These are phyloP conservation scores for Sinelater perroti DNA, from an alignment of 2,888 invertebrate species.

Conservation along the genomic window DNA sequence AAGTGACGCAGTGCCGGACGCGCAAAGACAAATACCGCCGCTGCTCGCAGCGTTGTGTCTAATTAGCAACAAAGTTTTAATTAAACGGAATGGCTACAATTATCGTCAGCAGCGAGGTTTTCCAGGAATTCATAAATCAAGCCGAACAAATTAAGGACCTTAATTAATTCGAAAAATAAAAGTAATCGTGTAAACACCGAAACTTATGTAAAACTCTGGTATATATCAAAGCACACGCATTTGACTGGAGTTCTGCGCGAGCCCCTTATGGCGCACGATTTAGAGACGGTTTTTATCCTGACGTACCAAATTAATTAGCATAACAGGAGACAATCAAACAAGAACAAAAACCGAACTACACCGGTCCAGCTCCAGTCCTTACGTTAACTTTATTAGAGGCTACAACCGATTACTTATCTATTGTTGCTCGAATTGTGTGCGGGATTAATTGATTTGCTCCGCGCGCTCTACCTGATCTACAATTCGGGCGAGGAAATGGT, in stretches of 20 bases:
- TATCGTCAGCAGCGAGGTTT: constrained; percentile 17
- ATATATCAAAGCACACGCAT: constrained; percentile 27
- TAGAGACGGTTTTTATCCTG: constrained; percentile 28
- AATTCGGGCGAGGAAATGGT: constrained; percentile 2
- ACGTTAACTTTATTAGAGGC: constrained; percentile 31
- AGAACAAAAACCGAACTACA: constrained; percentile 29
- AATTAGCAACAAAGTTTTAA: constrained; percentile 17
- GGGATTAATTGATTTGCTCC: constrained; percentile 6
- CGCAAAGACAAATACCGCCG: constrained; percentile 5
- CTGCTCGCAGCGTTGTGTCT: constrained; percentile 2
- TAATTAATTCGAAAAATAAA: constrained; percentile 33
- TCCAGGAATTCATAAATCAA: constrained; percentile 19
- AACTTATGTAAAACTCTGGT: constrained; percentile 31
- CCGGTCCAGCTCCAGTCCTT: constrained; percentile 29
- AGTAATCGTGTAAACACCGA: constrained; percentile 35
- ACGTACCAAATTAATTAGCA: constrained; percentile 37
- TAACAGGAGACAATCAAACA: constrained; percentile 37
- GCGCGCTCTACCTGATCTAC: no score
- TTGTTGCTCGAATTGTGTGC: constrained; percentile 21
- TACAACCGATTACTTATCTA: constrained; percentile 28
- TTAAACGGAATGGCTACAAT: constrained; percentile 21
- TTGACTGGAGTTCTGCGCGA: constrained; percentile 3
- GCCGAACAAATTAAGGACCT: constrained; percentile 24
- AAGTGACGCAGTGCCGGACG: constrained; percentile 2
- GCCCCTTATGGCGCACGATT: constrained; percentile 21